Evolutionary conservation across 2,797 vertebrate genomes (phyloP).

Genomic region (Cyprinodon diabolis): DNA sequence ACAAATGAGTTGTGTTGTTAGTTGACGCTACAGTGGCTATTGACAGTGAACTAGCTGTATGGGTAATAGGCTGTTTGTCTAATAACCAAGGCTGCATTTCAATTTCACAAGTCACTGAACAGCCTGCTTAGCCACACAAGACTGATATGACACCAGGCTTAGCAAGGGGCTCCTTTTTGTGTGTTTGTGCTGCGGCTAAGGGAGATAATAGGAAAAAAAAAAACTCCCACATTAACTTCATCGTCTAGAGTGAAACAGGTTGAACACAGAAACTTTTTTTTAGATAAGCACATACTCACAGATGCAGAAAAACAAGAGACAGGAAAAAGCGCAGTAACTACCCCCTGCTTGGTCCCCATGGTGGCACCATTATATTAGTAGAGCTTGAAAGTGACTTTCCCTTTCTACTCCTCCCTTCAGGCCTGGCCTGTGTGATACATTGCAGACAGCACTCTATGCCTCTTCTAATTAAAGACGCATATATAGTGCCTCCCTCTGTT

Average conservation of each 20-base stretch:
- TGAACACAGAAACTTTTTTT: constrained; percentile 14
- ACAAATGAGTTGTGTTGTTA: constrained; percentile 67
- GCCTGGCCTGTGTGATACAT: constrained; percentile 54
- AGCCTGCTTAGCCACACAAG: constrained; percentile 76
- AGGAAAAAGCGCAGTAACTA: constrained; percentile 13
- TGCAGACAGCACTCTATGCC: constrained; percentile 47
- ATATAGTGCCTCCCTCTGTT: constrained; percentile 51
- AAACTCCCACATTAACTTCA: constrained; percentile 38
- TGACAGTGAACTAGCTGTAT: constrained; percentile 74
- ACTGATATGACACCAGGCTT: constrained; percentile 73
- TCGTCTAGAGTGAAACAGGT: constrained; percentile 33
- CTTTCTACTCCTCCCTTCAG: constrained; percentile 54
- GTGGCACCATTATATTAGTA: constrained; percentile 64
- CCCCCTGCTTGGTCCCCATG: constrained; percentile 43
- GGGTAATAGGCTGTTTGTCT: constrained; percentile 78
- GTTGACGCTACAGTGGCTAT: constrained; percentile 68
- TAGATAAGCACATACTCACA: constrained; percentile 27
- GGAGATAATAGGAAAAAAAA: constrained; percentile 36
- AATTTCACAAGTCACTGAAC: constrained; percentile 83
- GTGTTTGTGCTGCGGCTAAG: constrained; percentile 20
- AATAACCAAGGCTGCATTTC: constrained; percentile 83
- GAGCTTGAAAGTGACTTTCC: constrained; percentile 80
- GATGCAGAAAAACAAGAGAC: constrained; percentile 21
- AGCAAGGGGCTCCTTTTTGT: constrained; percentile 48
- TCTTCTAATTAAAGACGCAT: constrained; percentile 70